Evolutionary conservation across 2,113 vertebrate species (phyloP).

Genomic region (Macrotis lagotis): DNA sequence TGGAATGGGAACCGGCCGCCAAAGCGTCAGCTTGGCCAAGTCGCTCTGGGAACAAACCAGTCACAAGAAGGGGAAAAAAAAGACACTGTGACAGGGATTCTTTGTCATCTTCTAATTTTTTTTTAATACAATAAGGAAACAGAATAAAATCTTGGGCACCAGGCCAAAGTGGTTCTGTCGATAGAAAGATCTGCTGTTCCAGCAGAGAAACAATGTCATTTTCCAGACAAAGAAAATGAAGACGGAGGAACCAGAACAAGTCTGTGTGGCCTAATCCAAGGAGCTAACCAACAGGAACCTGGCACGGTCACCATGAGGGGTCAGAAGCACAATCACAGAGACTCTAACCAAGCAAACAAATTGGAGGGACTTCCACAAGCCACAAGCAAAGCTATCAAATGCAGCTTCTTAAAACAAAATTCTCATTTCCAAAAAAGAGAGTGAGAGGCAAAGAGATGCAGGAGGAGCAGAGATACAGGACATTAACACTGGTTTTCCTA

Average conservation of each 20-base stretch:
- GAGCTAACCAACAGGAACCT: background rate
- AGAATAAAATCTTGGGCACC: conserved; percentile 3
- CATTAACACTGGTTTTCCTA: background rate
- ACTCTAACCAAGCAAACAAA: background rate
- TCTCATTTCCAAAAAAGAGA: background rate
- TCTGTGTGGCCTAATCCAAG: background rate
- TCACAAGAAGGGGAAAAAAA: conserved; percentile 9
- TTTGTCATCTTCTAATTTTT: background rate
- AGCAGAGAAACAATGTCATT: background rate
- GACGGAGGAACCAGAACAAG: background rate
- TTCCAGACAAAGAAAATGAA: conserved; percentile 11
- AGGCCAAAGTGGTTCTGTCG: background rate
- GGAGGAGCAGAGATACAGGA: background rate
- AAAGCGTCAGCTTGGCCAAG: background rate
- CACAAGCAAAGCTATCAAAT: background rate
- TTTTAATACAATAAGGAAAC: background rate
- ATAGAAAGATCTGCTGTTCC: background rate
- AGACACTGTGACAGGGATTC: background rate
- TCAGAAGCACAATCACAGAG: background rate
- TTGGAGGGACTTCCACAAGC: background rate
- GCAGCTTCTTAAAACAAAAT: background rate
- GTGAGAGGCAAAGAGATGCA: background rate
- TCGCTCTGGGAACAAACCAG: background rate
- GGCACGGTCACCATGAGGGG: background rate
- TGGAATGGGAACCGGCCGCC: conserved; percentile 16